These are phyloP conservation scores for Cyclargus thomasi DNA, from an alignment of 1,140 invertebrate genomes.

Conservation along the genomic window DNA sequence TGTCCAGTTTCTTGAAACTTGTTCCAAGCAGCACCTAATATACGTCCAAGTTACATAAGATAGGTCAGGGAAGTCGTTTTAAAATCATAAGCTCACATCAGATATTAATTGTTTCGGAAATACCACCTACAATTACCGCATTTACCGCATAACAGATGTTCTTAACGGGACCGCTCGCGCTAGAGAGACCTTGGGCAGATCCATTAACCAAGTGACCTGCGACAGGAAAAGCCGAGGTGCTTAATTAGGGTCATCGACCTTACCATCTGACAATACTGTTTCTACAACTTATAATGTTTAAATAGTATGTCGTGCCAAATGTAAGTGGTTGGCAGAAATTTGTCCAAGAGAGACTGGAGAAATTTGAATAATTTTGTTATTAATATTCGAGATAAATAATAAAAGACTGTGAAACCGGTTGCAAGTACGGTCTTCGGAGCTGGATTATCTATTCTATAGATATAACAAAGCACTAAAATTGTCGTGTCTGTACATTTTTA, in stretches of 20 bases:
- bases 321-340: background rate
- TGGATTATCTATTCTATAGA: too few species aligned
- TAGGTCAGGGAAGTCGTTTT: background rate
- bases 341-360: background rate
- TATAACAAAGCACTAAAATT: too few species aligned
- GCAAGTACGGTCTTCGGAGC: too few species aligned
- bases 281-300: too few species aligned
- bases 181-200: background rate
- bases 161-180: background rate
- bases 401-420: too few species aligned
- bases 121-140: background rate
- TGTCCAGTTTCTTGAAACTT: too few species aligned
- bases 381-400: too few species aligned
- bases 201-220: background rate
- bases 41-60: background rate
- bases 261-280: too few species aligned
- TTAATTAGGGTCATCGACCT: background rate
- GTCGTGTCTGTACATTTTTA: too few species aligned
- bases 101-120: background rate
- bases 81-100: background rate
- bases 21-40: too few species aligned
- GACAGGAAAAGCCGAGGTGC: background rate
- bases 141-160: background rate
- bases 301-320: too few species aligned
- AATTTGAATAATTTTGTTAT: background rate